Evolutionary conservation across 2,113 vertebrate species (phyloP), one percentile per base, ranked within the genome.

Genomic region (Myrmophylax atrothorax): DNA sequence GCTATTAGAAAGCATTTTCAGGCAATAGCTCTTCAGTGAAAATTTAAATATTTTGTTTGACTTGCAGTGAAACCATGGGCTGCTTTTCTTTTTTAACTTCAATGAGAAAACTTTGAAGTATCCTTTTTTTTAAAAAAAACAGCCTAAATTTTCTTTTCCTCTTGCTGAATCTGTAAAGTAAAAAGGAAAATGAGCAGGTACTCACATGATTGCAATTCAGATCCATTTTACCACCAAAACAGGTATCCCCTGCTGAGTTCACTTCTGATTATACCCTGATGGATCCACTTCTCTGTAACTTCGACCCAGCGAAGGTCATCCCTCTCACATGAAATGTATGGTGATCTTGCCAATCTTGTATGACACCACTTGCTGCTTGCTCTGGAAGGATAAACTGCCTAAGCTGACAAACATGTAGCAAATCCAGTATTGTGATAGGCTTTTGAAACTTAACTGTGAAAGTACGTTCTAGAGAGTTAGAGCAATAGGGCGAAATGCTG

Each of bases 121-220:
- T 50, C 55, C 33, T 77, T 35, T 40, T 40, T 25, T 40, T 40
- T 25, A 35, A 15, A 10, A 49, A 49, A 4, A 42, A 55, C 10
- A 74, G 31, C 20, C 18, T 18, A 28, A 38, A 68, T 55, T 42
- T 84, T 62, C 10, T 59, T 73, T 76, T 74, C 72, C 11, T 81
- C 24, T 33, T 14, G 5, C 26, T 62, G 67, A 63, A 67, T 49
- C 3, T 3, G 18, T 74, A 23, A 60, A 63, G 20, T 25, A 64
- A 68, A 89, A 56, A n/a, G n/a, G 31, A 33, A 67, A 59, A 17
- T 12, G 25, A 82, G 26, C 35, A 76, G n/a, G 31, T 78, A 67
- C 15, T 72, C 40, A 23, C 28, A 47, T 0, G 0, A 12, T 53
- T 1, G 1, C 14, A 26, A 4, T 68, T 94, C 25, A 46, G 25